Percentiles rank a stretch among this genome's conserved stretches.
Conservation (phyloP, 2,888 invertebrate species). For the Sphaerophoria taeniata region DNA sequence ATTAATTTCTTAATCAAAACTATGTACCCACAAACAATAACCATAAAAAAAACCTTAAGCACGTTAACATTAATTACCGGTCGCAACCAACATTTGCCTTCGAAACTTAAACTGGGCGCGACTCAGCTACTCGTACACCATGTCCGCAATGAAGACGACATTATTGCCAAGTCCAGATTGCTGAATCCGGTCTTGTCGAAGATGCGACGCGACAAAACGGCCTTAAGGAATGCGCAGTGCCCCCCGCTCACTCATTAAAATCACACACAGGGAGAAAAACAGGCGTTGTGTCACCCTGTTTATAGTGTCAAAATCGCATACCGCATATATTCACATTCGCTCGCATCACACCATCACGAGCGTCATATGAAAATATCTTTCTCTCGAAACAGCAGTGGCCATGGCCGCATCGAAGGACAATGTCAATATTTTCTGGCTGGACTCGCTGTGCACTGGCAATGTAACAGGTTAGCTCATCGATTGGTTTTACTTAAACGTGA, state of each 20-base stretch:
- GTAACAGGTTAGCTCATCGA: slow-evolving; percentile 53
- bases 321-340: slow-evolving; percentile 68
- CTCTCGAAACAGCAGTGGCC: background rate
- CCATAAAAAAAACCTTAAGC: slow-evolving; percentile 57
- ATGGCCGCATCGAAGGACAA: slow-evolving; percentile 45
- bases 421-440: background rate
- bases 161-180: no score
- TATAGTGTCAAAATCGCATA: slow-evolving; percentile 71
- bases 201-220: slow-evolving; percentile 40
- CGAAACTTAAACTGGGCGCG: slow-evolving; percentile 36
- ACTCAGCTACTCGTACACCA: background rate
- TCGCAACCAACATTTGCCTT: slow-evolving; percentile 13
- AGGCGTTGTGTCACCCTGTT: slow-evolving; percentile 74
- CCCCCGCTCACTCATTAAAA: slow-evolving; percentile 62
- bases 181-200: slow-evolving; percentile 27
- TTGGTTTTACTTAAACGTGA: slow-evolving; percentile 4
- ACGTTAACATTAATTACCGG: slow-evolving; percentile 69
- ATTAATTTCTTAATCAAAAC: slow-evolving; percentile 72
- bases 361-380: background rate
- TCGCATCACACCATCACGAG: slow-evolving; percentile 49
- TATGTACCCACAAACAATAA: slow-evolving; percentile 66
- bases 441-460: slow-evolving; percentile 9
- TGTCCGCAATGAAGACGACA: background rate
- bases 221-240: slow-evolving; percentile 46
- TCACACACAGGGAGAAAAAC: slow-evolving; percentile 46